Conservation (phyloP, 2,113 vertebrate species). For the Daubentonia madagascariensis region DNA sequence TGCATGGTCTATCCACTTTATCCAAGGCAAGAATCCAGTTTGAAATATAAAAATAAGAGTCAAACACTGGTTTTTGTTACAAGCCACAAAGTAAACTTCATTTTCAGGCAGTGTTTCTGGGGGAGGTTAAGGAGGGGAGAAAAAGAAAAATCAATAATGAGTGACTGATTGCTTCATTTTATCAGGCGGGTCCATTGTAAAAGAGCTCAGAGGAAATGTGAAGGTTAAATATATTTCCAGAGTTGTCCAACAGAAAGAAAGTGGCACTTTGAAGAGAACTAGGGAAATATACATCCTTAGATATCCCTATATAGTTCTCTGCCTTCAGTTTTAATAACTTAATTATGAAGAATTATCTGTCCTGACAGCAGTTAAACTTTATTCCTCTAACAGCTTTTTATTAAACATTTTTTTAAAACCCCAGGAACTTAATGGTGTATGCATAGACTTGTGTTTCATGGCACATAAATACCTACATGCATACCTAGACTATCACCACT, state of each 20-base stretch:
- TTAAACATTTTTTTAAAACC: conserved; percentile 41
- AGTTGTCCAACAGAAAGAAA: conserved; percentile 79
- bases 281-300: conserved; percentile 62
- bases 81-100: conserved; percentile 83
- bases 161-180: conserved; percentile 67
- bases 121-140: conserved; percentile 42
- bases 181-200: conserved; percentile 84
- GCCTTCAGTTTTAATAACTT: conserved; percentile 70
- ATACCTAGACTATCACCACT: conserved; percentile 52
- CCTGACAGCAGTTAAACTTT: conserved; percentile 75
- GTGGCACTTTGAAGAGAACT: conserved; percentile 73
- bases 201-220: conserved; percentile 73
- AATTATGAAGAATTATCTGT: conserved; percentile 43
- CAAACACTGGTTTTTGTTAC: conserved; percentile 40
- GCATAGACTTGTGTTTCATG: conserved; percentile 62
- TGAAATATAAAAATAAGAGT: conserved; percentile 64
- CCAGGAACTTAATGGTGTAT: conserved; percentile 59
- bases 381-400: conserved; percentile 57
- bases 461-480: conserved; percentile 46
- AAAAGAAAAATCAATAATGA: conserved; percentile 62
- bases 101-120: conserved; percentile 83
- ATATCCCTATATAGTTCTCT: conserved; percentile 59
- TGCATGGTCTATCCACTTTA: conserved; percentile 66
- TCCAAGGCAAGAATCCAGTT: conserved; percentile 64
- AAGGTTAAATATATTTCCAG: conserved; percentile 72